A percentile compares a stretch with the other conserved stretches of the same genome.
Evolutionary conservation across 2,888 invertebrate species (phyloP).

Genomic region (Phymatocera aterrima): DNA sequence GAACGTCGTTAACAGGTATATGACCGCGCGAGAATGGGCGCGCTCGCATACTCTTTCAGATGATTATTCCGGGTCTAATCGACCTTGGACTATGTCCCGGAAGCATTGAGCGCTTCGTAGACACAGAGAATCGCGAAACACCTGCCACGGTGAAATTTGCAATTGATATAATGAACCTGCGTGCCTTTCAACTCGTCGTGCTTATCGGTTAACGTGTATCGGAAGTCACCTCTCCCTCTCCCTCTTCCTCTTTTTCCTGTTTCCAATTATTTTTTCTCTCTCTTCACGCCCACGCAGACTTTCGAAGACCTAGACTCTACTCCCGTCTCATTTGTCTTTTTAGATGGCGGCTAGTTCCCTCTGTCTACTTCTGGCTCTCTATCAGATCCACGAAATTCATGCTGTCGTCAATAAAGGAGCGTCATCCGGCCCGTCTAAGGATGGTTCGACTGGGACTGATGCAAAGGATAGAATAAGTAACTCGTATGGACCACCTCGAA

Average conservation of each 20-base stretch:
- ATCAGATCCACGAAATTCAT: slow-evolving; percentile 59
- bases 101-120: background rate
- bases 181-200: background rate
- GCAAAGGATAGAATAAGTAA: slow-evolving; percentile 70
- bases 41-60: background rate
- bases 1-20: slow-evolving; percentile 23
- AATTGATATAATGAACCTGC: slow-evolving; percentile 10
- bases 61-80: background rate
- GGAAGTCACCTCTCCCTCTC: slow-evolving; percentile 30
- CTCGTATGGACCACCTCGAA: slow-evolving; percentile 54
- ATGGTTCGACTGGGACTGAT: slow-evolving; percentile 55
- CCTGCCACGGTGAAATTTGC: slow-evolving; percentile 1
- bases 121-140: background rate
- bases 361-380: slow-evolving; percentile 61
- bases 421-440: slow-evolving; percentile 51
- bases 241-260: slow-evolving; percentile 25
- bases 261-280: background rate
- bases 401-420: slow-evolving; percentile 67
- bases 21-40: slow-evolving; percentile 36
- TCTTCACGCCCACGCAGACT: background rate
- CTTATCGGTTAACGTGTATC: background rate
- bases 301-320: background rate
- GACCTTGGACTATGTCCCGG: slow-evolving; percentile 22
- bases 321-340: slow-evolving; percentile 52
- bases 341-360: slow-evolving; percentile 64